A percentile compares a stretch with the other conserved stretches of the same genome.
phyloP scores from a whole-genome alignment of 2,888 invertebrate genomes.

The Psococerastis gibbosa region DNA sequence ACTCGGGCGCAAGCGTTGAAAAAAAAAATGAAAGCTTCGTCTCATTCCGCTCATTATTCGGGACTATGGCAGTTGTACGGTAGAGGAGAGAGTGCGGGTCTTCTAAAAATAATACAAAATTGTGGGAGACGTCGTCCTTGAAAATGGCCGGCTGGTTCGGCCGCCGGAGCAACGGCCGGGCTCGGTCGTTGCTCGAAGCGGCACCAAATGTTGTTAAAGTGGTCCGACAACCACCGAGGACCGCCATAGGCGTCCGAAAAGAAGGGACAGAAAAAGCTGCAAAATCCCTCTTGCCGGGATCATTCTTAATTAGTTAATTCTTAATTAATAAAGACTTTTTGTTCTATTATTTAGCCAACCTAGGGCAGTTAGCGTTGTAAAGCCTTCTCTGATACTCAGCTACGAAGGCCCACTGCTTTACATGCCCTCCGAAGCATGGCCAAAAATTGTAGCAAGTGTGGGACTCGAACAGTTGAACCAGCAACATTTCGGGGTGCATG shows the following conservation, averaged over 20 bases:
- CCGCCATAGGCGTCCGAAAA: background rate
- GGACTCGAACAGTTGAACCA: no score
- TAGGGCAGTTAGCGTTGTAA: no score
- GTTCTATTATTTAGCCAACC: no score
- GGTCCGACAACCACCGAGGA: background rate
- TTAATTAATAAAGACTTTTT: no score
- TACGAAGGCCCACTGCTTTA: no score
- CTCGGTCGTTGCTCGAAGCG: slow-evolving; percentile 7
- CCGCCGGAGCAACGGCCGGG: slow-evolving; percentile 6
- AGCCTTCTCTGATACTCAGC: no score
- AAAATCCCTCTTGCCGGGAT: background rate
- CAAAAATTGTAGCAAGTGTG: no score
- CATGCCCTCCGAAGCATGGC: no score
- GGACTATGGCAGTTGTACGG: no score
- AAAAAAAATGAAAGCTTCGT: slow-evolving; percentile 8
- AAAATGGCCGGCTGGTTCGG: slow-evolving; percentile 7
- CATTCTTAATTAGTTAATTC: background rate
- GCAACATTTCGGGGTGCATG: no score
- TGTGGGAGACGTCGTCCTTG: slow-evolving; percentile 7
- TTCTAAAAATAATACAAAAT: slow-evolving; percentile 8
- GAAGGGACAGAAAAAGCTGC: background rate
- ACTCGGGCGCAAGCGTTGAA: background rate
- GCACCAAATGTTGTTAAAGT: slow-evolving; percentile 9
- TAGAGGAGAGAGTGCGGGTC: background rate
- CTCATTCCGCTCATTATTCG: slow-evolving; percentile 6